Conservation (phyloP, 2,113 vertebrate species). For the Mastomys coucha region DNA sequence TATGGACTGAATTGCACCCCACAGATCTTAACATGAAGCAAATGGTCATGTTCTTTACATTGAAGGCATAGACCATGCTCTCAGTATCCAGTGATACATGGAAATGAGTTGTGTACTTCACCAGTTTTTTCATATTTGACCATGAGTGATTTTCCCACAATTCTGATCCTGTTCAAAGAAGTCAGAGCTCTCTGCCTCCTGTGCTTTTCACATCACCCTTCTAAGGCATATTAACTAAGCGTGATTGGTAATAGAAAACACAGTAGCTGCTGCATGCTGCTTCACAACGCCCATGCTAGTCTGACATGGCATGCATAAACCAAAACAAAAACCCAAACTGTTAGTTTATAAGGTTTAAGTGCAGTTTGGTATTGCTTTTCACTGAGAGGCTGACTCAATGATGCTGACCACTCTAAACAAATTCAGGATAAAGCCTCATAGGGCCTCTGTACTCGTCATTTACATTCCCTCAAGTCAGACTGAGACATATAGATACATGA, state of each 20-base stretch:
- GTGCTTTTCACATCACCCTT: neutral
- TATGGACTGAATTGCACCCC: neutral
- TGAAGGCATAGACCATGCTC: neutral
- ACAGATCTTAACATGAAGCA: neutral
- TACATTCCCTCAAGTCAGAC: slow-evolving; percentile 76
- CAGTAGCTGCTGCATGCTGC: neutral
- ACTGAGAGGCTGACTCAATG: slow-evolving; percentile 72
- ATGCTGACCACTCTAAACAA: slow-evolving; percentile 62
- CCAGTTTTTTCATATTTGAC: slow-evolving; percentile 31
- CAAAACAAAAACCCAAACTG: slow-evolving; percentile 35
- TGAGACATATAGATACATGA: slow-evolving; percentile 69
- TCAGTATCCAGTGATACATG: neutral
- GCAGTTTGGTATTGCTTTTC: slow-evolving; percentile 56
- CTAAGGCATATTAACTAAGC: neutral
- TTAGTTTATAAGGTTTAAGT: slow-evolving; percentile 15
- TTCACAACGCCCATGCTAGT: neutral
- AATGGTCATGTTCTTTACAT: slow-evolving; percentile 23
- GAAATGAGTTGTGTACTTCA: slow-evolving; percentile 19
- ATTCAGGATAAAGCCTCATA: slow-evolving; percentile 38
- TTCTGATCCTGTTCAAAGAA: slow-evolving; percentile 22
- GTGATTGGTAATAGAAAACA: neutral
- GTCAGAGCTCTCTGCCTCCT: neutral
- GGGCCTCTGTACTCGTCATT: slow-evolving; percentile 49
- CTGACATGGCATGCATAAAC: neutral
- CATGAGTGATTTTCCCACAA: slow-evolving; percentile 27